Conservation (phyloP, 1,140 invertebrate genomes). For the Micrasema longulum region DNA sequence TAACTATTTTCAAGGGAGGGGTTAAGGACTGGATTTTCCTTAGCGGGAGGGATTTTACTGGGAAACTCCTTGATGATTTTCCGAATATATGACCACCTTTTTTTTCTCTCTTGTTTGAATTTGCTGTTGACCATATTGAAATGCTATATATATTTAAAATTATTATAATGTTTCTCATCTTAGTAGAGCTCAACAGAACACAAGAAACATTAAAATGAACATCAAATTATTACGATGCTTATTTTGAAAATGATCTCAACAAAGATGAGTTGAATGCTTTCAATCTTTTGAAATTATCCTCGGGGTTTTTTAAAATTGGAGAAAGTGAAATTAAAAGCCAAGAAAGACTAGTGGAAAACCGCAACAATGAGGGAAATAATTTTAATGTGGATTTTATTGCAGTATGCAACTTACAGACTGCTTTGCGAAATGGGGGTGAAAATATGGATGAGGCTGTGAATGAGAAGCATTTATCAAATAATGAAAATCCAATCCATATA, state of each 20-base stretch:
- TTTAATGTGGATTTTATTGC: background rate
- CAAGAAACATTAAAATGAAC: constrained; percentile 25
- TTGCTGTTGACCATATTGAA: too few relatives aligned
- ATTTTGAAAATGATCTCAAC: constrained; percentile 8
- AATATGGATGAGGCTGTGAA: too few relatives aligned
- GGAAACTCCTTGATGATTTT: too few relatives aligned
- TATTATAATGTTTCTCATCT: too few relatives aligned
- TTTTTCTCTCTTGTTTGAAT: too few relatives aligned
- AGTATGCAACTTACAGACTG: background rate
- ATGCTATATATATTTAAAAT: too few relatives aligned
- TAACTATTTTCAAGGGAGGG: too few relatives aligned
- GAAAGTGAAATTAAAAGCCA: background rate
- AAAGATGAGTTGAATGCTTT: constrained; percentile 24
- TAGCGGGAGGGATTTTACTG: too few relatives aligned
- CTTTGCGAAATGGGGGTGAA: constrained; percentile 16
- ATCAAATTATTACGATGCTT: constrained; percentile 21
- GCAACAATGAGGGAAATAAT: background rate
- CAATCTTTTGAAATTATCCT: constrained; percentile 19
- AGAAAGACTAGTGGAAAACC: background rate
- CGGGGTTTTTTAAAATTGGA: background rate
- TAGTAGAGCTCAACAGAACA: constrained; percentile 32
- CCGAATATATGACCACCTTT: too few relatives aligned
- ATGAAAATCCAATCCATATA: constrained; percentile 33
- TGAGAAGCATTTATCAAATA: constrained; percentile 13
- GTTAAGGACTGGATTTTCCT: too few relatives aligned